Conservation (phyloP, 1,140 invertebrate species). For the Brachionus asplanchnoidis region DNA sequence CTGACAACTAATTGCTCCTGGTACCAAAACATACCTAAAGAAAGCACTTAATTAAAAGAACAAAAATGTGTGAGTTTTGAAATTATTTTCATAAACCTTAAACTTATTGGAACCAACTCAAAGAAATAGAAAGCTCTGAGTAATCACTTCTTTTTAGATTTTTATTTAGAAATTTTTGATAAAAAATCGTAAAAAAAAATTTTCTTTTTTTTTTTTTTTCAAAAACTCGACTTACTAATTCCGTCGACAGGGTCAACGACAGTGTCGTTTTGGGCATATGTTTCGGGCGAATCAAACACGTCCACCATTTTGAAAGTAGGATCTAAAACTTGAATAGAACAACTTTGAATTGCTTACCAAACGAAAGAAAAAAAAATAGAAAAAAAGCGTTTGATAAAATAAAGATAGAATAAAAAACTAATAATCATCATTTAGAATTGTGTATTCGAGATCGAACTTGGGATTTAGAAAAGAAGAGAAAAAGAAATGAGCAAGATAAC, state of each 20-base stretch:
- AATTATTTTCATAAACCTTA: too few species aligned
- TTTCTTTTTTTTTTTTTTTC: too few species aligned
- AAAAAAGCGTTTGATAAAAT: neutral
- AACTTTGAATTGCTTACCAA: neutral
- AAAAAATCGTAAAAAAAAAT: too few species aligned
- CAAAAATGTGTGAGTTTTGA: too few species aligned
- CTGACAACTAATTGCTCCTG: too few species aligned
- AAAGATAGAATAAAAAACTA: neutral
- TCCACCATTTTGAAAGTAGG: constrained; percentile 23
- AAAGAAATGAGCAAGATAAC: neutral
- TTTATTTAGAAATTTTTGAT: too few species aligned
- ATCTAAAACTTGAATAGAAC: neutral
- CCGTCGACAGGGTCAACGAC: neutral
- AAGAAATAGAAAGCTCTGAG: too few species aligned
- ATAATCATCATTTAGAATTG: neutral
- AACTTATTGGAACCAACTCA: too few species aligned
- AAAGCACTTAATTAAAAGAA: too few species aligned
- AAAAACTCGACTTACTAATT: neutral
- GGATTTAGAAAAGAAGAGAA: neutral
- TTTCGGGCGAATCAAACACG: constrained; percentile 28
- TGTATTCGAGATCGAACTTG: constrained; percentile 6
- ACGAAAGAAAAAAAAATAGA: too few species aligned
- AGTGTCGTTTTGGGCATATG: neutral
- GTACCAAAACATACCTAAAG: too few species aligned
- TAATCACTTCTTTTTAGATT: too few species aligned